Base-by-base conservation (phyloP, 2,113 vertebrate genomes). In the Ameiurus melas region DNA sequence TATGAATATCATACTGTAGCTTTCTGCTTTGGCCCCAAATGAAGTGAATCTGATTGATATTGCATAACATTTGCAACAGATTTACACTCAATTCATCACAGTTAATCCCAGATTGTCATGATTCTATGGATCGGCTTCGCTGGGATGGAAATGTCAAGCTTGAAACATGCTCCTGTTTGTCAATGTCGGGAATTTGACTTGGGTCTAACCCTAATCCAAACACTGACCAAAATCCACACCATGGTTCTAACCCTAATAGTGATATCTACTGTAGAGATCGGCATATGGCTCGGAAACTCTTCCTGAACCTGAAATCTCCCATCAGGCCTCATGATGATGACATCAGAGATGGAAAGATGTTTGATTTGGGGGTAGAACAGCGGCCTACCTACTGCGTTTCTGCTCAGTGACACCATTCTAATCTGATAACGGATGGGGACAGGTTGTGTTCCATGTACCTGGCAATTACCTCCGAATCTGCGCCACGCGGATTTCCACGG, bases 361-460 rank as follows among this genome's bases (percentile, higher is more conserved):
- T 84, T 55, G 73, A 58, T 88, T 19, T 47, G 12, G 17, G 68
- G 66, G 16, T 51, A 92, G 91, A 93, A 93, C 92, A 93, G 92
- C 92, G 91, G 92, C 92, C 89, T 91, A 92, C 91, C 93, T 93
- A 90, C 92, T 87, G 88, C 90, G 90, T 93, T 80, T 97, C 96
- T 97, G 96, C 97, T 96, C 95, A 93, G 95, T 97, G 97, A 98
- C 96, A 96, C 96, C 93, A 93, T 92, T 95, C 96, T 98, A 99
- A 99, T 99, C 98, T 99, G 98, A 99, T 99, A 98, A 99, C 95
- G 92, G 96, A 99, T 98, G 97, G 96, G 95, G 97, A 97, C 97
- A 97, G 97, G 97, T 97, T 99, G 96, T 93, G 95, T 96, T 96
- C 94, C 93, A 96, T 95, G 95, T 98, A 97, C 96, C 90, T 98